Evolutionary conservation across 2,797 vertebrate genomes (phyloP), one percentile per base, ranked within the genome.

Genomic region (Galagoides demidoff): DNA sequence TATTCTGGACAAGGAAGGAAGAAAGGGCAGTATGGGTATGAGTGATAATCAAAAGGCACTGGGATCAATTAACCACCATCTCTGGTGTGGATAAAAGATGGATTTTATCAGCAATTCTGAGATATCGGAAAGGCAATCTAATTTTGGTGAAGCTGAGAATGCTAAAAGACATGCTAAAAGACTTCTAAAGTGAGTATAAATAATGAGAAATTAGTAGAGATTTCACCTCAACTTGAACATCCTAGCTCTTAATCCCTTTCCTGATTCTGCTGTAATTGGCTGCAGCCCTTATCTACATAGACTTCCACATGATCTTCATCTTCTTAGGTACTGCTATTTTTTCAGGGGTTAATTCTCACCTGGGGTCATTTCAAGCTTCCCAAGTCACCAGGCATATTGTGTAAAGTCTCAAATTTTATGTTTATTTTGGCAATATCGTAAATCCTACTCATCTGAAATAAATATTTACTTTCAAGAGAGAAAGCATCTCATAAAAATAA

Each of bases 401-500:
- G 37, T 70, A 31, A 78, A 90, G 52, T 20, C 11, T 85, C 19
- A 66, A 2, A 85, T 79, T 71, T 77, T 77, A 45, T 31, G 93
- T 79, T 76, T 64, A 78, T 84, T 94, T 79, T 83, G n/a, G 57
- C 31, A 76, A 31, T 27, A 22, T 31, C 85, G 37, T 66, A 88
- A 88, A 82, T n/a, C 70, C 45, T 82, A 39, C n/a, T 76, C 88
- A 73, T 83, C 13, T 68, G 17, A 82, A 86, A 81, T 78, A 82
- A 78, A 59, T 73, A 85, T 63, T 85, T 70, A 25, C 13, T 91
- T 90, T 87, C 61, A 66, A 37, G 19, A 88, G 27, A 95, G 17
- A 10, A 85, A 63, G 5, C 9, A 57, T 43, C 31, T 89, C 25
- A 49, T 85, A 43, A 73, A 94, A 64, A 19, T 43, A 49, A 90